phyloP scores from a whole-genome alignment of 2,113 vertebrate species.

The Megaceryle torquata region DNA sequence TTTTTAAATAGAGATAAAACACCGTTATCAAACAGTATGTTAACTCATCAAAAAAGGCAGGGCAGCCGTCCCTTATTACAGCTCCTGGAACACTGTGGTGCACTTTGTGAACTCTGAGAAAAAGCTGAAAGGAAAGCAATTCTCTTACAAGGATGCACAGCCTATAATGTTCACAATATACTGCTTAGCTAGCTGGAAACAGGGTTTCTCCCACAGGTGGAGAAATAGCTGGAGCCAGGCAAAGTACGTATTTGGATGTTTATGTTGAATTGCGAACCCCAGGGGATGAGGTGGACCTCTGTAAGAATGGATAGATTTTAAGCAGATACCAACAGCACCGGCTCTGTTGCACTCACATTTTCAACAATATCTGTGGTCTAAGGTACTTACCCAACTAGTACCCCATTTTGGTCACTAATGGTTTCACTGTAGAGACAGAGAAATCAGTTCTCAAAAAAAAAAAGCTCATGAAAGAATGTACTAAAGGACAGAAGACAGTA shows the following conservation, averaged over 20 bases:
- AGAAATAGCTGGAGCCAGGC: neutral
- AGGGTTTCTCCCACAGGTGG: neutral
- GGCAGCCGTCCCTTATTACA: neutral
- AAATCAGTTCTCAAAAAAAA: neutral
- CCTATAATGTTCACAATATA: neutral
- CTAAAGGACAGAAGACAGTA: neutral
- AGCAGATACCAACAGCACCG: neutral
- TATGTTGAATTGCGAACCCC: neutral
- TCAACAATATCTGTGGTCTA: neutral
- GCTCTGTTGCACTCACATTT: neutral
- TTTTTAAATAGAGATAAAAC: neutral
- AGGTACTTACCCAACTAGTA: neutral
- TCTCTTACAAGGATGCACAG: neutral
- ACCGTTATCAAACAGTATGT: neutral
- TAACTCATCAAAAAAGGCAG: neutral
- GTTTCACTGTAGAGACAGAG: neutral
- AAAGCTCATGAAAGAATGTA: neutral
- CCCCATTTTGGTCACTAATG: neutral
- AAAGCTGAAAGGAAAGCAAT: neutral
- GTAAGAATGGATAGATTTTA: neutral
- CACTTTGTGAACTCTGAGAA: neutral
- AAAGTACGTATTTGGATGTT: fast-evolving
- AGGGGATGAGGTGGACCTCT: neutral
- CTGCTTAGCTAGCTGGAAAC: neutral
- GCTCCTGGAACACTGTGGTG: neutral